Evolutionary conservation across 2,113 vertebrate species (phyloP), one percentile per base, ranked within the genome.

Genomic region (Guaruba guarouba): DNA sequence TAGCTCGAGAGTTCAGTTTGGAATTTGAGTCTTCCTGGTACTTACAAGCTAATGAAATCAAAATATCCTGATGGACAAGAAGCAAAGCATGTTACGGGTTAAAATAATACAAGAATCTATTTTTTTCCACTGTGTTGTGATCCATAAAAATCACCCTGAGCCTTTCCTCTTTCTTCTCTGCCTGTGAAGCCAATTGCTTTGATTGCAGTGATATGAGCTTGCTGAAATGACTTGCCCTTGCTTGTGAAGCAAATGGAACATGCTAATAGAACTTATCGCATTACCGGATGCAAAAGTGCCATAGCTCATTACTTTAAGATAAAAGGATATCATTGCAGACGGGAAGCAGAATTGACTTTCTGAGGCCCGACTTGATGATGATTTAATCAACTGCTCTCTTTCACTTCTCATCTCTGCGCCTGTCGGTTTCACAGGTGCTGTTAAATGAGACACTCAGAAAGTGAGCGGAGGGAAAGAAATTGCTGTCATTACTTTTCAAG

Each of bases 331-430:
- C 99, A 99, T 98, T 99, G 99, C 98, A 98, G 99, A 99, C 99
- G 98, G 99, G 98, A 97, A 99, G 99, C 99, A 99, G 99, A 99
- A 99, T 99, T 99, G 99, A 99, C 99, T 99, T 99, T 99, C 98
- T 98, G 98, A 98, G 98, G 98, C 98, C 98, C 98, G 98, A 98
- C 99, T 99, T 99, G 99, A 99, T 99, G 99, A 99, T 99, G 99
- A 99, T 99, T 99, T 99, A 99, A 99, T 99, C 99, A 99, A 99
- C 99, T 99, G 98, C 98, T 99, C 99, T 99, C 99, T 99, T 99
- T 99, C 99, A 99, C 99, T 99, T 99, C 99, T 99, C 99, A 99
- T 99, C 99, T 98, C 97, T 57, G 97, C 57, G 98, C 98, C 99
- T 99, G 99, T 99, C 99, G 98, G 98, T 99, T 99, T 98, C 97